Evolutionary conservation across 2,113 vertebrate species (phyloP).

Genomic region (pig (Sus scrofa)): DNA sequence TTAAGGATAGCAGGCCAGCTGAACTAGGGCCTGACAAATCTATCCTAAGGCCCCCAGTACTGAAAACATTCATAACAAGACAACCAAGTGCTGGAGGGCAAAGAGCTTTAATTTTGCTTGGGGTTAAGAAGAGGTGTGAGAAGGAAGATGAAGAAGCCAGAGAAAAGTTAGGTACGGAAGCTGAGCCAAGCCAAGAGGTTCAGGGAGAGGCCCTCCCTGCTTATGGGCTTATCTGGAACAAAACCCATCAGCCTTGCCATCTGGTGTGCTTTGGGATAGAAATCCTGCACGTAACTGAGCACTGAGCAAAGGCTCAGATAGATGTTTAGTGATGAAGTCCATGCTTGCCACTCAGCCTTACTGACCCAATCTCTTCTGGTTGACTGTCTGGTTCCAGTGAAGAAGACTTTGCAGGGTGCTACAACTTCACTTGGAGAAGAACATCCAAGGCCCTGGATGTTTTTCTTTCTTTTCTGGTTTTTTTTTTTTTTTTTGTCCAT

Average conservation of each 20-base stretch:
- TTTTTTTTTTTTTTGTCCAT: too few relatives aligned
- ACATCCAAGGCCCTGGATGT: neutral
- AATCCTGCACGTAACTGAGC: neutral
- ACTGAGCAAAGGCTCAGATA: neutral
- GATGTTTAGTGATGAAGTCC: neutral
- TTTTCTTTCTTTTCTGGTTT: neutral
- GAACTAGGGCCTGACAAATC: neutral
- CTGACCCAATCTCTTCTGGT: neutral
- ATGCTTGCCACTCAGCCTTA: neutral
- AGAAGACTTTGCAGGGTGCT: neutral
- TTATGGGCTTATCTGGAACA: neutral
- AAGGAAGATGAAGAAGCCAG: neutral
- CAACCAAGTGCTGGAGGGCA: neutral
- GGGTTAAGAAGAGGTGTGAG: neutral
- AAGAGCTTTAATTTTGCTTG: neutral
- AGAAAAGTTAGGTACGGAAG: neutral
- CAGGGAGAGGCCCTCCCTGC: neutral
- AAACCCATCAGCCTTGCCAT: neutral
- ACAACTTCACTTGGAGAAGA: neutral
- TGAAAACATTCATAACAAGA: neutral
- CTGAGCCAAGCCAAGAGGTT: neutral
- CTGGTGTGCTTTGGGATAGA: neutral
- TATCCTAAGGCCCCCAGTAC: neutral
- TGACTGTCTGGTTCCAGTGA: neutral
- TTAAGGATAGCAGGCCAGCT: neutral